Evolutionary conservation across 2,113 vertebrate genomes (phyloP).

Genomic region (Eulacestoma nigropectus): DNA sequence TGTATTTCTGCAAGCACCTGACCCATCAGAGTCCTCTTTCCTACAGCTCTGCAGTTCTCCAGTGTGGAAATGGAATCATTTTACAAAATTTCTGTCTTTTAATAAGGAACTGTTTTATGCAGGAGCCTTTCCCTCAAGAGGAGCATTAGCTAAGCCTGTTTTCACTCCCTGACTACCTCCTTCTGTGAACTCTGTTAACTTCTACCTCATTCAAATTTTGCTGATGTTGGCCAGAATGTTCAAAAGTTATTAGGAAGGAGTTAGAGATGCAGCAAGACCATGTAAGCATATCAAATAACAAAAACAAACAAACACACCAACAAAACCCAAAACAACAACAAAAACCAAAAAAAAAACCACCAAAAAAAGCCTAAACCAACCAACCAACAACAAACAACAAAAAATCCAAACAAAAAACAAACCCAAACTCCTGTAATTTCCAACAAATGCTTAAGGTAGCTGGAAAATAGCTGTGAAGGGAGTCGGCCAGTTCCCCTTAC

Average conservation of each 20-base stretch:
- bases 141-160: neutral
- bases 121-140: neutral
- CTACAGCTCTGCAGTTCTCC: neutral
- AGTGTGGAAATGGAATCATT: neutral
- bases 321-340: neutral
- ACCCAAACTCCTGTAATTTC: neutral
- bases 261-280: neutral
- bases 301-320: neutral
- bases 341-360: neutral
- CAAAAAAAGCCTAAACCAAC: neutral
- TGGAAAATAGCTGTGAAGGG: neutral
- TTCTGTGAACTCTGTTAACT: neutral
- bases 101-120: neutral
- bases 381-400: neutral
- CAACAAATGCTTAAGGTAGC: neutral
- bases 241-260: neutral
- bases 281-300: neutral
- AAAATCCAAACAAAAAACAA: neutral
- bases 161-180: neutral
- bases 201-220: neutral
- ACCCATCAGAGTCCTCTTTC: neutral
- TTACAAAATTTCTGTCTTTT: neutral
- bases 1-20: slow-evolving; percentile 10
- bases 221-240: neutral
- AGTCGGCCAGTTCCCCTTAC: neutral